Evolutionary conservation across 2,888 invertebrate species (phyloP).

Genomic region (Argynnis bischoffii): DNA sequence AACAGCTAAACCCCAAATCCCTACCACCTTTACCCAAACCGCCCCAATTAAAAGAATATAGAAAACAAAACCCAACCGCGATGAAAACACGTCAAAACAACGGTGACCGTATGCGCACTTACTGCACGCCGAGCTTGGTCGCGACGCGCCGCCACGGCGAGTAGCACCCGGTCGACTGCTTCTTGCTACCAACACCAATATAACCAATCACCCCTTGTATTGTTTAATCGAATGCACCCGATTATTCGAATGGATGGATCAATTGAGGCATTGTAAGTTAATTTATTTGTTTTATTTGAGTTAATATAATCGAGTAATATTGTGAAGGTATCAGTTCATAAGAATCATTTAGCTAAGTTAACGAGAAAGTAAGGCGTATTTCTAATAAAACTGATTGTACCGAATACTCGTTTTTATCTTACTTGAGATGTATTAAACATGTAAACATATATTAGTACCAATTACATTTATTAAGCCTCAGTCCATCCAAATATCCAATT

Average conservation of each 20-base stretch:
- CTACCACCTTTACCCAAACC: too few species aligned
- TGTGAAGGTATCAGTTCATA: too few species aligned
- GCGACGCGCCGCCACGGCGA: constrained; percentile 97
- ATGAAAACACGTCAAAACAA: constrained; percentile 39
- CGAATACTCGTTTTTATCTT: too few species aligned
- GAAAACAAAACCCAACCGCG: constrained; percentile 19
- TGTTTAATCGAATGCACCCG: background rate
- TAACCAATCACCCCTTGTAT: constrained; percentile 17
- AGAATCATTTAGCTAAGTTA: too few species aligned
- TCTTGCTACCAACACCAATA: constrained; percentile 81
- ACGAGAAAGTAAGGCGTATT: too few species aligned
- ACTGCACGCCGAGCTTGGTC: constrained; percentile 97
- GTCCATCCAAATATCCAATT: constrained; percentile 47
- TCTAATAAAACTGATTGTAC: too few species aligned
- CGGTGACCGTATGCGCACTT: constrained; percentile 79
- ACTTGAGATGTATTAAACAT: too few species aligned
- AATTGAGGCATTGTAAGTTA: constrained; percentile 47
- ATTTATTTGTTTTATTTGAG: too few species aligned
- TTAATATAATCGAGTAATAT: too few species aligned
- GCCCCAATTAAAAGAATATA: background rate
- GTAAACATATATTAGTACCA: background rate
- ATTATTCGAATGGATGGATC: constrained; percentile 37
- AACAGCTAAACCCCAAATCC: too few species aligned
- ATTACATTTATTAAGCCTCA: constrained; percentile 40
- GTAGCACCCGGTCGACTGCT: constrained; percentile 88